Evolutionary conservation across 2,888 invertebrate species (phyloP).

Genomic region (Nomada goodeniana): DNA sequence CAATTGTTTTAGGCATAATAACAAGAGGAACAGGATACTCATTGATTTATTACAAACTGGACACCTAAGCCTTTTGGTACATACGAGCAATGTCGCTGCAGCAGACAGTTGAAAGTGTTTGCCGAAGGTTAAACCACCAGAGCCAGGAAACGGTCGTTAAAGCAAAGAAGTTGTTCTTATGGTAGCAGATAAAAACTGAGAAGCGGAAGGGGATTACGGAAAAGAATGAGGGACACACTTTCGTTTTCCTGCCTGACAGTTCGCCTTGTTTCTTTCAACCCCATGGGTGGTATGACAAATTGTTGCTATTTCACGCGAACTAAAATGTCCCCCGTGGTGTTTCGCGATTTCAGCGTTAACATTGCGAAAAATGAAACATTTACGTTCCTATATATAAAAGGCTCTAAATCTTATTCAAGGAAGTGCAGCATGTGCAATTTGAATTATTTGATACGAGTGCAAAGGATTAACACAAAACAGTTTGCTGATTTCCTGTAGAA

Average conservation of each 20-base stretch:
- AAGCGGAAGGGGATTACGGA: constrained; percentile 34
- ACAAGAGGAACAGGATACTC: too few species aligned
- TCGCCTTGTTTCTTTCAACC: constrained; percentile 27
- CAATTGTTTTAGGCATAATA: too few species aligned
- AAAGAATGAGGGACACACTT: constrained; percentile 69
- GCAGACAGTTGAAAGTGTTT: constrained; percentile 76
- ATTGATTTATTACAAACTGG: constrained; percentile 22
- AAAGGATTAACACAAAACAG: too few species aligned
- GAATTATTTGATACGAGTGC: too few species aligned
- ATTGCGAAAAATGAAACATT: neutral
- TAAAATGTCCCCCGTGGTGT: constrained; percentile 34
- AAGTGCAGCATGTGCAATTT: too few species aligned
- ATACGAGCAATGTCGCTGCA: constrained; percentile 49
- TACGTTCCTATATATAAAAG: too few species aligned
- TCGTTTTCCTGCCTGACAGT: constrained; percentile 66
- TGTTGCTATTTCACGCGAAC: constrained; percentile 35
- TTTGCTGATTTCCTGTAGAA: too few species aligned
- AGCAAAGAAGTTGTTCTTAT: constrained; percentile 70
- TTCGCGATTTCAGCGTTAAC: too few species aligned
- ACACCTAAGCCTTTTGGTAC: constrained; percentile 23
- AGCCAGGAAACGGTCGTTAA: constrained; percentile 73
- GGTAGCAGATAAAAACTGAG: constrained; percentile 14
- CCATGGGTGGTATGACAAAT: constrained; percentile 61
- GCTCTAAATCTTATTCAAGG: too few species aligned
- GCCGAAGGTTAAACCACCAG: constrained; percentile 69